phyloP scores from a whole-genome alignment of 2,113 vertebrate genomes.

The Odontesthes bonariensis region DNA sequence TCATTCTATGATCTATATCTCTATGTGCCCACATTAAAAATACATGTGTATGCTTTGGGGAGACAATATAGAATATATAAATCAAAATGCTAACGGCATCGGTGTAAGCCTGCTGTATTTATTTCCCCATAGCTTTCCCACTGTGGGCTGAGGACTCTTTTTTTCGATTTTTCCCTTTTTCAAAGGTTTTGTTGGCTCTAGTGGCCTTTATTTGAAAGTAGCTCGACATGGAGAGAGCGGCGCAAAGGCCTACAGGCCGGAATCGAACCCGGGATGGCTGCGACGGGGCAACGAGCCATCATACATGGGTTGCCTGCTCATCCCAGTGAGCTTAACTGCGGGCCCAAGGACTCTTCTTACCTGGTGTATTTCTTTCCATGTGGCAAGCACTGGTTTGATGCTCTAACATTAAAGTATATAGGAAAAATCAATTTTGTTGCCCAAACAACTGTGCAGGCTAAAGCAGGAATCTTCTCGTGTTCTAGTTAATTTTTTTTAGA shows the following conservation, averaged over 20 bases:
- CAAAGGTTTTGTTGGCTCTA: too few species aligned
- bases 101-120: conserved; percentile 77
- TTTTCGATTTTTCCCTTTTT: background rate
- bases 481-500: background rate
- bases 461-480: background rate
- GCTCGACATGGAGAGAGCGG: too few species aligned
- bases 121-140: conserved; percentile 79
- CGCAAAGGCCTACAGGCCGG: too few species aligned
- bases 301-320: too few species aligned
- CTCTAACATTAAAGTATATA: conserved; percentile 45
- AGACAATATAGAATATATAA: conserved; percentile 87
- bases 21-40: conserved; percentile 85
- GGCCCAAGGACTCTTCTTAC: conserved; percentile 40
- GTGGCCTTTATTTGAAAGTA: too few species aligned
- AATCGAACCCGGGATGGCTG: too few species aligned
- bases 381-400: conserved; percentile 39
- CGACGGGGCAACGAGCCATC: too few species aligned
- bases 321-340: too few species aligned
- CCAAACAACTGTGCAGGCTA: conserved; percentile 6
- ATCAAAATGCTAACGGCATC: conserved; percentile 85
- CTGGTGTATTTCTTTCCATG: conserved; percentile 57
- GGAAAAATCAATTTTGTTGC: conserved; percentile 37
- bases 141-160: conserved; percentile 43
- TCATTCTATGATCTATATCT: conserved; percentile 85
- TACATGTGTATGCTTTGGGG: conserved; percentile 84